Conservation (phyloP, 2,113 vertebrate species). For the Todiramphus saurophagus region DNA sequence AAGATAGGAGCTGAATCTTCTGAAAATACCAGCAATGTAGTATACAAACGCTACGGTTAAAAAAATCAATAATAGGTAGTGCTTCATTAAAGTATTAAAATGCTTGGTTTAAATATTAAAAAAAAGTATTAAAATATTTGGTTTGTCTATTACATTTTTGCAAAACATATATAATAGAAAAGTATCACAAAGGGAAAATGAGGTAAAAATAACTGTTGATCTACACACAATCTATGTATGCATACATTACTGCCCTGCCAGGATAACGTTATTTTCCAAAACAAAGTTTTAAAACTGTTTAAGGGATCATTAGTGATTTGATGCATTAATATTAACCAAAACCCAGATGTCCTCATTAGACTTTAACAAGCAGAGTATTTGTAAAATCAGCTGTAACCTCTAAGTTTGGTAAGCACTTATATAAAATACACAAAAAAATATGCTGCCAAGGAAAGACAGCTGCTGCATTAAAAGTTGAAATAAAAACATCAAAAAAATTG, state of each 20-base stretch:
- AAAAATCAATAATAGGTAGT: not conserved
- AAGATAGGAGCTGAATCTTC: not conserved
- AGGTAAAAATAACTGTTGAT: not conserved
- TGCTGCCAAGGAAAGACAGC: not conserved
- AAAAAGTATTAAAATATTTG: not conserved
- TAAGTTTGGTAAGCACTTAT: not conserved
- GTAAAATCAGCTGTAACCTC: not conserved
- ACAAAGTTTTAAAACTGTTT: not conserved
- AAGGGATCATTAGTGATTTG: not conserved
- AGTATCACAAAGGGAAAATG: not conserved
- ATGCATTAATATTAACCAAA: not conserved
- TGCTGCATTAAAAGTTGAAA: not conserved
- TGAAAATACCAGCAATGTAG: not conserved
- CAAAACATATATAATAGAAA: not conserved
- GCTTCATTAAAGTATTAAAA: not conserved
- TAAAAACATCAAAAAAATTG: not conserved
- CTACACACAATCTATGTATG: fast-evolving
- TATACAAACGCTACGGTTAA: not conserved
- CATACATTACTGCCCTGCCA: not conserved
- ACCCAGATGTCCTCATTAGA: not conserved
- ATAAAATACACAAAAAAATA: not conserved
- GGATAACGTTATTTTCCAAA: not conserved
- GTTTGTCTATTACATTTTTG: not conserved
- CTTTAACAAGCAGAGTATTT: not conserved
- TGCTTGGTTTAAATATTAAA: not conserved